Base-by-base conservation (phyloP, 2,888 invertebrate genomes). In the Campoletis raptor region DNA sequence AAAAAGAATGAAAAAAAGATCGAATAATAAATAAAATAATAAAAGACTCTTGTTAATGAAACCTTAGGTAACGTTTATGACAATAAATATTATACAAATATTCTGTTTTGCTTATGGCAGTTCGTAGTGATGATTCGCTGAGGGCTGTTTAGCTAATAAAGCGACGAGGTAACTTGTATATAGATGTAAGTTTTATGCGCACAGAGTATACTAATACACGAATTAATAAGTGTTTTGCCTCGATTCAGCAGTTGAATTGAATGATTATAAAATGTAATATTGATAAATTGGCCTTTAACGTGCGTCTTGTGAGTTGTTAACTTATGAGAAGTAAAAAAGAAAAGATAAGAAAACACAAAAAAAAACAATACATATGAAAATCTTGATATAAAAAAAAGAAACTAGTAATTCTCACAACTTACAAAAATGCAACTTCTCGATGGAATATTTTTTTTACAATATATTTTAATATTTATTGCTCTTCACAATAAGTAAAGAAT, bases 151-250 rank as follows among this genome's bases (percentile, higher is more conserved):
- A 69, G 81, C 78, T 78, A 74, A 70, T 40, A 69, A 36, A 77
- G 61, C 67, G 79, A 70, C 72, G 83, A 86, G 61, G 37, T 57
- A 70, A 80, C 48, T 76, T 86, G 76, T 86, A 86, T 52, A 81
- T 86, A 86, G 78, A 64, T 24, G 61, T 84, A 86, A 86, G 84
- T 74, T 84, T 88, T 88, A 86, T 87, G 87, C 86, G 88, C 88
- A 89, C 88, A 89, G 40, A 81, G 80, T 61, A 57, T 69, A 82
- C 30, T 12, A 10, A 77, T 64, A 48, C 30, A 85, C 48, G 12
- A 64, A 83, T 81, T 78, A 69, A 81, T 77, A 69, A 85, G 74
- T 48, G 87, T 88, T 78, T 81, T 66, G 67, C 67, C 77, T 78
- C 74, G 69, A 74, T 79, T 81, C 64, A 9, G 15, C 77, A 45